phyloP scores from a whole-genome alignment of 1,140 invertebrate species.

The Pygmarrhopalites habei region DNA sequence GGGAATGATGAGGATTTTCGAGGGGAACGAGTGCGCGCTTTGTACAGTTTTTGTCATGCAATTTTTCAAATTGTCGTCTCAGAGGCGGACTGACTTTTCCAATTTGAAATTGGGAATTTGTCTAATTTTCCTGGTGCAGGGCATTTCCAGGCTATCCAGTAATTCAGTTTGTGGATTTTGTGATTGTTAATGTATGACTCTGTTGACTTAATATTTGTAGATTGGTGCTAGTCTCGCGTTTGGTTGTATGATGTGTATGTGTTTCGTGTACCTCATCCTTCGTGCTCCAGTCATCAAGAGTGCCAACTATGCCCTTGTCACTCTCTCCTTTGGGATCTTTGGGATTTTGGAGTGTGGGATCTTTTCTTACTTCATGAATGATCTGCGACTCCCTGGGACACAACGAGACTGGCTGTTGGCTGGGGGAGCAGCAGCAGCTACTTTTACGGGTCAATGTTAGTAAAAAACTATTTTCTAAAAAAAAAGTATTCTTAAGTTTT shows the following conservation, averaged over 20 bases:
- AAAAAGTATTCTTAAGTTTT: background rate
- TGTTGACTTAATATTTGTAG: slow-evolving; percentile 1
- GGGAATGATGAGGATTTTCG: no score
- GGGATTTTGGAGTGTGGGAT: slow-evolving; percentile 20
- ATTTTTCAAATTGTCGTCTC: no score
- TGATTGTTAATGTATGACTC: no score
- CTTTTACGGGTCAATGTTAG: slow-evolving; percentile 28
- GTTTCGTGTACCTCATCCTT: slow-evolving; percentile 15
- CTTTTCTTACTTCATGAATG: slow-evolving; percentile 1
- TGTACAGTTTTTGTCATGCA: no score
- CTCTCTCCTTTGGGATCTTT: slow-evolving; percentile 23
- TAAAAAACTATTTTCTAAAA: background rate
- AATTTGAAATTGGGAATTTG: no score
- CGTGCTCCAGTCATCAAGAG: slow-evolving; percentile 14
- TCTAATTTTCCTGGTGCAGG: background rate
- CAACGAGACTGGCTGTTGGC: slow-evolving; percentile 10
- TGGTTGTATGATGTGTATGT: slow-evolving; percentile 14
- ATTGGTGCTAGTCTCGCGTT: slow-evolving; percentile 18
- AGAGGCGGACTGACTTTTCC: no score
- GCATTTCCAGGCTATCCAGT: no score
- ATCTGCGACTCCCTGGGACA: slow-evolving; percentile 4
- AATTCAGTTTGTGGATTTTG: no score
- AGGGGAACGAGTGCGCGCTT: no score
- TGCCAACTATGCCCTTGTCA: slow-evolving; percentile 19
- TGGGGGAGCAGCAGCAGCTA: slow-evolving; percentile 7